Evolutionary conservation across 1,140 invertebrate genomes (phyloP).

Genomic region (Macrobrachium nipponense): DNA sequence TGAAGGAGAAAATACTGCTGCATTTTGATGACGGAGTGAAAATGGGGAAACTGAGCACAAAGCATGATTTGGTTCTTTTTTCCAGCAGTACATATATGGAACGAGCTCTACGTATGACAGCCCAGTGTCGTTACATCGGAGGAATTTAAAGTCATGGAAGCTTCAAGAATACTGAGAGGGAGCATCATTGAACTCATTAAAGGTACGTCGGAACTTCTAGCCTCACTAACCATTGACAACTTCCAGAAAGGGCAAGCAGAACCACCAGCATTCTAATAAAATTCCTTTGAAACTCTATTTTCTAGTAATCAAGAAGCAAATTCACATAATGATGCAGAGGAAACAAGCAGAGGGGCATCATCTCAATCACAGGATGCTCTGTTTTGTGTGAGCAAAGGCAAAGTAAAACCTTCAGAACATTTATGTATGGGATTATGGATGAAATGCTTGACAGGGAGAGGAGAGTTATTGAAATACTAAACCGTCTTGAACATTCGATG

Average conservation of each 20-base stretch:
- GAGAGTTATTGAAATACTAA: too few relatives aligned
- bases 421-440: slow-evolving; percentile 11
- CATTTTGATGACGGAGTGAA: slow-evolving; percentile 22
- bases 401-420: slow-evolving; percentile 19
- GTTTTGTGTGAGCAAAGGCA: slow-evolving; percentile 12
- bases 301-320: background rate
- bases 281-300: slow-evolving; percentile 4
- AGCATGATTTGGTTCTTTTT: slow-evolving; percentile 24
- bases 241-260: slow-evolving; percentile 18
- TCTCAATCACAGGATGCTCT: slow-evolving; percentile 4
- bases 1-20: slow-evolving; percentile 10
- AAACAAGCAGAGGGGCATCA: slow-evolving; percentile 12
- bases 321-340: background rate
- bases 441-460: too few relatives aligned
- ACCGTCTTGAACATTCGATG: slow-evolving; percentile 8
- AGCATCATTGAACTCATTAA: slow-evolving; percentile 11
- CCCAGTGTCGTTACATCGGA: background rate
- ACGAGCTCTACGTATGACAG: slow-evolving; percentile 1
- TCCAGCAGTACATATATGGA: background rate
- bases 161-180: background rate
- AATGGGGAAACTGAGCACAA: slow-evolving; percentile 6
- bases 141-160: slow-evolving; percentile 26
- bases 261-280: background rate
- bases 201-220: slow-evolving; percentile 1
- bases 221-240: slow-evolving; percentile 1